Evolutionary conservation across 92 coral and sea anemone species (phyloP).

Genomic region (Metridium senile): DNA sequence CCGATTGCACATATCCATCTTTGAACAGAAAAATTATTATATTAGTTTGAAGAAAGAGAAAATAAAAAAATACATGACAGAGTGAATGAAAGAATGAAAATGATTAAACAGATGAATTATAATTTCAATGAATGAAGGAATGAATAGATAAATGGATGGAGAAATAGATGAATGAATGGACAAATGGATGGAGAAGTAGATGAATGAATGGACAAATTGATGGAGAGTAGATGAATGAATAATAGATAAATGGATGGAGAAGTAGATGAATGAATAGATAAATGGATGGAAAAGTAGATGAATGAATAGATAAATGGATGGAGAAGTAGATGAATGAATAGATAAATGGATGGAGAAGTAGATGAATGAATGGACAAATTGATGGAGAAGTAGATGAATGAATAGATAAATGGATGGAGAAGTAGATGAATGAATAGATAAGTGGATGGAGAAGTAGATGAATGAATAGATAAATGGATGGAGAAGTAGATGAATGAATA

Average conservation of each 20-base stretch:
- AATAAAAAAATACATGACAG: background rate
- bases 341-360: background rate
- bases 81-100: background rate
- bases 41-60: background rate
- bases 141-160: background rate
- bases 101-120: background rate
- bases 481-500: background rate
- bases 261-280: background rate
- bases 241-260: background rate
- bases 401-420: background rate
- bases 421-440: background rate
- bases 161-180: background rate
- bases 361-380: background rate
- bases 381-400: background rate
- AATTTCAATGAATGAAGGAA: background rate
- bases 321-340: background rate
- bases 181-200: background rate
- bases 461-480: background rate
- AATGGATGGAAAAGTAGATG: background rate
- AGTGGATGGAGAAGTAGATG: background rate
- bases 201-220: background rate
- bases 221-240: background rate
- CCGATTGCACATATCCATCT: constrained; percentile 53
- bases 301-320: background rate
- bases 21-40: background rate